phyloP scores from a whole-genome alignment of 2,888 invertebrate species.

The Heliconius erato region DNA sequence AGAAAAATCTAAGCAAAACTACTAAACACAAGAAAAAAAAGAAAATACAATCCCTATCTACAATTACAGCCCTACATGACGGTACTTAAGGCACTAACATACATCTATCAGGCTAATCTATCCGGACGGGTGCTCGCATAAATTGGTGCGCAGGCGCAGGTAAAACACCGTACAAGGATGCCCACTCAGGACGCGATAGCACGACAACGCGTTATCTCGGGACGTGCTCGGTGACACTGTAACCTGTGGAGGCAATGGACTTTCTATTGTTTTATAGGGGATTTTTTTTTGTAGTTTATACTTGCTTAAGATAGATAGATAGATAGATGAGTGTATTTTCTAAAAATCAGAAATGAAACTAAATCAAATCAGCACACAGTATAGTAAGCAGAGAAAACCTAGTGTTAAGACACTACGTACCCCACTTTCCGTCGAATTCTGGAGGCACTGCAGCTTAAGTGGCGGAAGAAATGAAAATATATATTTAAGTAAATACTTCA shows the following conservation, averaged over 20 bases:
- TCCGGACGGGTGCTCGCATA: conserved; percentile 61
- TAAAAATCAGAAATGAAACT: too few species aligned
- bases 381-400: too few species aligned
- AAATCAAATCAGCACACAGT: too few species aligned
- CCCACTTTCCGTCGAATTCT: too few species aligned
- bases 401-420: too few species aligned
- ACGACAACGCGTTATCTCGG: conserved; percentile 59
- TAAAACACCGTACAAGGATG: conserved; percentile 66
- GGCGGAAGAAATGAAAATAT: too few species aligned
- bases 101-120: conserved; percentile 73
- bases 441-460: too few species aligned
- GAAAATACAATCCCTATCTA: conserved; percentile 18
- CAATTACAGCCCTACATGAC: conserved; percentile 34
- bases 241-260: conserved; percentile 36
- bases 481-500: too few species aligned
- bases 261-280: conserved; percentile 36
- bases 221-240: conserved; percentile 61
- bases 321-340: neutral
- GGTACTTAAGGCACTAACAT: conserved; percentile 33
- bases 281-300: neutral
- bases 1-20: neutral
- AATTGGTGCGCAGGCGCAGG: conserved; percentile 67
- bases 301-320: neutral
- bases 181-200: conserved; percentile 61
- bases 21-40: too few species aligned